Percentiles rank a stretch among this genome's conserved stretches.
Evolutionary conservation across 2,888 invertebrate species (phyloP).

Genomic region (Automeris io): DNA sequence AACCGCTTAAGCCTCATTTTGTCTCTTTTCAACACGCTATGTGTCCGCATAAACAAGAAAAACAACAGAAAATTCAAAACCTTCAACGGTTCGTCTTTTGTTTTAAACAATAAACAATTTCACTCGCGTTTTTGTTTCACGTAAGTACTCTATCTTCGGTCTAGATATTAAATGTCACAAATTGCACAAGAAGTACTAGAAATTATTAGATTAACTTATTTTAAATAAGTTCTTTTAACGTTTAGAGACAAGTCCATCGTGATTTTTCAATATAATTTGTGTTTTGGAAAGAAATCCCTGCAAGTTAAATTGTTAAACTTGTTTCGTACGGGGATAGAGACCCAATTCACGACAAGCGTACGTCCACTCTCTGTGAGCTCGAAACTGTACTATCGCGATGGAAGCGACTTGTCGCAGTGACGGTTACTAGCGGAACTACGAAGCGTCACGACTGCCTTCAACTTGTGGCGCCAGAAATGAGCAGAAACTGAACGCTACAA

Average conservation of each 20-base stretch:
- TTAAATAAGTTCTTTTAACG: slow-evolving; percentile 32
- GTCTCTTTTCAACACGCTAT: slow-evolving; percentile 66
- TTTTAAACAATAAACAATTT: slow-evolving; percentile 59
- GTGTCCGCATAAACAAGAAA: slow-evolving; percentile 56
- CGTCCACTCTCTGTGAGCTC: slow-evolving; percentile 52
- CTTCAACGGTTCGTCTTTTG: slow-evolving; percentile 49
- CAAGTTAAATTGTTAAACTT: slow-evolving; percentile 49
- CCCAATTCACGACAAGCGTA: slow-evolving; percentile 28
- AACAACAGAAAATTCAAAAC: slow-evolving; percentile 55
- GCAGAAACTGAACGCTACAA: slow-evolving; percentile 27
- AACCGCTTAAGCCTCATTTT: slow-evolving; percentile 58
- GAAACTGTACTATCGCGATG: slow-evolving; percentile 50
- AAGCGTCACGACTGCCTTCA: slow-evolving; percentile 31
- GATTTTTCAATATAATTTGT: slow-evolving; percentile 25
- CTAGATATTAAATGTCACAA: slow-evolving; percentile 57
- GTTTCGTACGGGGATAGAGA: slow-evolving; percentile 51
- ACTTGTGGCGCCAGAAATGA: slow-evolving; percentile 11
- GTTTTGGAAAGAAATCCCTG: slow-evolving; percentile 22
- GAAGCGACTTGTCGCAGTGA: slow-evolving; percentile 44
- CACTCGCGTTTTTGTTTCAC: slow-evolving; percentile 62
- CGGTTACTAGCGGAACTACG: slow-evolving; percentile 49
- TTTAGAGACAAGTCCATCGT: slow-evolving; percentile 50
- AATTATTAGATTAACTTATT: slow-evolving; percentile 35
- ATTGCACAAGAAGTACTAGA: slow-evolving; percentile 50
- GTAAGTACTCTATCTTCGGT: slow-evolving; percentile 52